These are phyloP conservation scores for Calliphora vicina DNA, from an alignment of 1,140 invertebrate species.

Conservation along the genomic window DNA sequence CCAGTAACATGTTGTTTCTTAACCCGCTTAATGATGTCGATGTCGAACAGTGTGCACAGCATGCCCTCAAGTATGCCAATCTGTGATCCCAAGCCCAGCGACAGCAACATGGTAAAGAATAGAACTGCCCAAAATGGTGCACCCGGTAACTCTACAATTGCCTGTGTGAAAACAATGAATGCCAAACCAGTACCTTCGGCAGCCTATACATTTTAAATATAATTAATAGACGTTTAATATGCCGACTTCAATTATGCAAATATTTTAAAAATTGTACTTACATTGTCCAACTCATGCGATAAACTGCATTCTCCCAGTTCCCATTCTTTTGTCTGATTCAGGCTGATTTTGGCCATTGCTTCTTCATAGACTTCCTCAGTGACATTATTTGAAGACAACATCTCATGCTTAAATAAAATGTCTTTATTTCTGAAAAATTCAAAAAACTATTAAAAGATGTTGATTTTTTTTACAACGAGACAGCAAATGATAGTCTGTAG, in stretches of 20 bases:
- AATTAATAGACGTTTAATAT: neutral
- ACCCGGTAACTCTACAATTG: slow-evolving; percentile 87
- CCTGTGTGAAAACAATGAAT: slow-evolving; percentile 92
- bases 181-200: slow-evolving; percentile 93
- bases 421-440: slow-evolving; percentile 67
- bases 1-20: slow-evolving; percentile 88
- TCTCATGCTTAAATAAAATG: slow-evolving; percentile 66
- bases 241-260: neutral
- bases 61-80: slow-evolving; percentile 93
- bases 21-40: slow-evolving; percentile 86
- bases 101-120: slow-evolving; percentile 92
- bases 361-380: slow-evolving; percentile 67
- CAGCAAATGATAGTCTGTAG: neutral
- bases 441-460: slow-evolving; percentile 12
- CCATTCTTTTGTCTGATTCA: slow-evolving; percentile 61
- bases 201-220: slow-evolving; percentile 67
- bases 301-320: slow-evolving; percentile 73
- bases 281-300: slow-evolving; percentile 75
- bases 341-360: slow-evolving; percentile 63
- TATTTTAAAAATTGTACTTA: slow-evolving; percentile 62
- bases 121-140: slow-evolving; percentile 92
- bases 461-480: neutral
- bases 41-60: slow-evolving; percentile 91
- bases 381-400: slow-evolving; percentile 65
- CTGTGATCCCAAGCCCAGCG: slow-evolving; percentile 88